phyloP scores from a whole-genome alignment of 2,888 invertebrate species.

The Plagodis pulveraria region DNA sequence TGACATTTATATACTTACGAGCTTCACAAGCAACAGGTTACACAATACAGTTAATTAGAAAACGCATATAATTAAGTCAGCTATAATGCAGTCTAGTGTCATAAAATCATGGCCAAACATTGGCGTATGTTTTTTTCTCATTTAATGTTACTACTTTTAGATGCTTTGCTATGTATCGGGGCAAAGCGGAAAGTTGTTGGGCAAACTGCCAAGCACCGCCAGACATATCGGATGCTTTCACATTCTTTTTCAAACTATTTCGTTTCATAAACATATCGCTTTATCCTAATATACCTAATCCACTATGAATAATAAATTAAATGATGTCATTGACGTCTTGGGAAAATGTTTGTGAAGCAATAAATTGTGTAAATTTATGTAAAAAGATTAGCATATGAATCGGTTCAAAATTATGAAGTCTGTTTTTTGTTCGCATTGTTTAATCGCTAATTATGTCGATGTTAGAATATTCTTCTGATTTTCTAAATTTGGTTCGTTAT shows the following conservation, averaged over 20 bases:
- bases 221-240: conserved; percentile 43
- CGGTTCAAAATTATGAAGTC: conserved; percentile 18
- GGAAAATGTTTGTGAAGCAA: conserved; percentile 21
- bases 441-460: conserved; percentile 16
- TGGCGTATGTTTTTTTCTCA: conserved; percentile 46
- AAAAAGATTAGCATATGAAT: conserved; percentile 29
- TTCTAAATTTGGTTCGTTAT: conserved; percentile 8
- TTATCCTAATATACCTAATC: conserved; percentile 30
- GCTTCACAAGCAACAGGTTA: no score
- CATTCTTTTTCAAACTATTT: conserved; percentile 47
- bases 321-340: conserved; percentile 48
- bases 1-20: no score
- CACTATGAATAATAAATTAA: conserved; percentile 35
- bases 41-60: background rate
- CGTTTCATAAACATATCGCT: conserved; percentile 37
- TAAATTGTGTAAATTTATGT: conserved; percentile 24
- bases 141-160: conserved; percentile 45
- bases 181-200: conserved; percentile 39
- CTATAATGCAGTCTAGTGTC: conserved; percentile 46
- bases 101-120: conserved; percentile 48
- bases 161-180: conserved; percentile 28
- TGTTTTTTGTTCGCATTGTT: conserved; percentile 28
- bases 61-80: conserved; percentile 37
- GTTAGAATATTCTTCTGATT: conserved; percentile 16
- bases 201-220: conserved; percentile 55